These are phyloP conservation scores for Labia minor DNA, from an alignment of 2,888 invertebrate species.

Conservation along the genomic window DNA sequence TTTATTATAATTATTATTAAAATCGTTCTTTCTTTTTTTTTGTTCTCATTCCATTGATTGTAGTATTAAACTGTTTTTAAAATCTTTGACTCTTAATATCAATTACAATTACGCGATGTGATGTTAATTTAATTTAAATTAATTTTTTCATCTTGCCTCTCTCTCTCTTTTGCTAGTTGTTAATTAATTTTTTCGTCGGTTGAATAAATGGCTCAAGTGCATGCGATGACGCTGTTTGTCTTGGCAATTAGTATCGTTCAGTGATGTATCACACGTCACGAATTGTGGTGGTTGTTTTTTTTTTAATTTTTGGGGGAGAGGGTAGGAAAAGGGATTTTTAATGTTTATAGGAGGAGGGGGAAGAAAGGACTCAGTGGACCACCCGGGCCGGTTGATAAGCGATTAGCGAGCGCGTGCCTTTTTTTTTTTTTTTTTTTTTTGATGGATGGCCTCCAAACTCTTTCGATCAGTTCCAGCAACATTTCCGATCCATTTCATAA, in stretches of 20 bases:
- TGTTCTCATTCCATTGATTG: too few species aligned
- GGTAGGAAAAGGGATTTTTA: too few species aligned
- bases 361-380: not conserved
- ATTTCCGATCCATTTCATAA: too few species aligned
- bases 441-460: not conserved
- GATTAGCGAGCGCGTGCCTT: not conserved
- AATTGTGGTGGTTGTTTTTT: not conserved
- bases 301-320: not conserved
- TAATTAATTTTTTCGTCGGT: slow-evolving; percentile 1
- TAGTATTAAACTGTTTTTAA: slow-evolving; percentile 7
- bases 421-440: not conserved
- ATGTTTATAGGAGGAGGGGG: too few species aligned
- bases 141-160: not conserved
- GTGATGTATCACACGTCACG: slow-evolving; percentile 1
- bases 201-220: not conserved
- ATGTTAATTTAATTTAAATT: slow-evolving; percentile 1
- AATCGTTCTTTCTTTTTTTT: too few species aligned
- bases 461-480: too few species aligned
- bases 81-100: not conserved
- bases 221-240: slow-evolving; percentile 13
- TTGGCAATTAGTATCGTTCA: not conserved
- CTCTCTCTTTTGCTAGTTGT: too few species aligned
- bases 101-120: not conserved
- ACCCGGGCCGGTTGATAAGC: not conserved
- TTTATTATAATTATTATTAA: too few species aligned